Conservation (phyloP, 2,888 invertebrate genomes). For the Alviniconcha strummeri region DNA sequence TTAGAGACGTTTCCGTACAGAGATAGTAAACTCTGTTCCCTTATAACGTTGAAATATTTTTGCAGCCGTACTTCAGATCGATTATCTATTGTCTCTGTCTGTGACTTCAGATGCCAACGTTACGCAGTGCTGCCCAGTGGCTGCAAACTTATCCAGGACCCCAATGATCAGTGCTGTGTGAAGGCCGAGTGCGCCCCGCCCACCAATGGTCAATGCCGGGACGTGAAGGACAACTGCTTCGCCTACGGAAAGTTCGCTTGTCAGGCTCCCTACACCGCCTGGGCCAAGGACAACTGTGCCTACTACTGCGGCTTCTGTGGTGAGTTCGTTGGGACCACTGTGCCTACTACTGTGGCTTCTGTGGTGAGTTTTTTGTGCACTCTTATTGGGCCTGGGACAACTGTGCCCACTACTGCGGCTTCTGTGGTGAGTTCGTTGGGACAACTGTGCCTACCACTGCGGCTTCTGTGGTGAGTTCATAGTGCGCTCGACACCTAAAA, state of each 20-base stretch:
- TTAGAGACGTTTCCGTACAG: too few species aligned
- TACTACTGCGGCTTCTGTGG: conserved; percentile 43
- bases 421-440: conserved; percentile 35
- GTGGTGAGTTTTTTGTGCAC: conserved; percentile 30
- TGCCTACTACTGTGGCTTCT: conserved; percentile 41
- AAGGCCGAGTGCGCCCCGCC: conserved; percentile 53
- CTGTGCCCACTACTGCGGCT: conserved; percentile 42
- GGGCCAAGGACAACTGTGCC: conserved; percentile 44
- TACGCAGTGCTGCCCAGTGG: conserved; percentile 53
- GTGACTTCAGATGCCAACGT: conserved; percentile 49
- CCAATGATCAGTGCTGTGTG: conserved; percentile 55
- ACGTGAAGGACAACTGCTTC: conserved; percentile 40
- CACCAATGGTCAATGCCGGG: conserved; percentile 32
- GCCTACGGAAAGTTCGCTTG: conserved; percentile 40
- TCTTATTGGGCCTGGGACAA: conserved; percentile 40
- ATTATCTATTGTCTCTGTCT: neutral
- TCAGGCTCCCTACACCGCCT: conserved; percentile 34
- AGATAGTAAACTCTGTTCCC: too few species aligned
- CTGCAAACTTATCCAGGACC: conserved; percentile 51
- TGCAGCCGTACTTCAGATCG: too few species aligned
- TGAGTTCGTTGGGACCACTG: conserved; percentile 37
- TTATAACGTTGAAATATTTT: too few species aligned
- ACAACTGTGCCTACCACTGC: conserved; percentile 40
- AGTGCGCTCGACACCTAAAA: too few species aligned
- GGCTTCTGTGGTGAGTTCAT: conserved; percentile 38